Evolutionary conservation across 1,140 invertebrate species (phyloP).

Genomic region (Solen grandis): DNA sequence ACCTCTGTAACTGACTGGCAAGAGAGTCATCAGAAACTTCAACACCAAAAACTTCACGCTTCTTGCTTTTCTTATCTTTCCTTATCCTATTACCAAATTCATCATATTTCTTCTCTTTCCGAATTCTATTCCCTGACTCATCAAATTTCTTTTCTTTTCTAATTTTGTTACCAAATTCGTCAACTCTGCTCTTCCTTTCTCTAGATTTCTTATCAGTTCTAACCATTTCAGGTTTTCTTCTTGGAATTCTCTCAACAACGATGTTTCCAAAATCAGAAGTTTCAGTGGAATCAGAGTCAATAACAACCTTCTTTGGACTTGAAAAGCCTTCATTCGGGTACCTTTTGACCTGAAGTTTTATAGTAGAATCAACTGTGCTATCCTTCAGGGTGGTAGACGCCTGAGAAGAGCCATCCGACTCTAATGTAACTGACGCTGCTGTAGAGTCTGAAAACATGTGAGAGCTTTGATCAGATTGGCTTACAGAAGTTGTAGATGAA

Average conservation of each 20-base stretch:
- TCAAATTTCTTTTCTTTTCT: constrained; percentile 40
- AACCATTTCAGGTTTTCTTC: constrained; percentile 4
- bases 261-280: constrained; percentile 47
- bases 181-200: constrained; percentile 39
- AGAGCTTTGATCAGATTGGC: constrained; percentile 36
- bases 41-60: constrained; percentile 36
- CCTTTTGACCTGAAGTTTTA: constrained; percentile 38
- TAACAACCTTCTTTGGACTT: constrained; percentile 24
- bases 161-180: constrained; percentile 38
- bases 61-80: constrained; percentile 36
- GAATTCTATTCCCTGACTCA: constrained; percentile 33
- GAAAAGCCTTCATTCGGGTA: constrained; percentile 10
- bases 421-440: neutral
- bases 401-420: constrained; percentile 39
- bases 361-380: constrained; percentile 39
- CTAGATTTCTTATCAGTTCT: constrained; percentile 35
- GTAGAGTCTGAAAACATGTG: constrained; percentile 50
- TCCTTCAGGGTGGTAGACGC: constrained; percentile 44
- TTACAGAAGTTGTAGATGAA: constrained; percentile 66
- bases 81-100: no score
- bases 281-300: constrained; percentile 38
- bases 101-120: constrained; percentile 37
- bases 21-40: constrained; percentile 39
- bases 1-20: constrained; percentile 30
- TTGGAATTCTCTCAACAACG: constrained; percentile 42